Conservation (phyloP, 2,113 vertebrate species). For the Pogonocichla stellata region DNA sequence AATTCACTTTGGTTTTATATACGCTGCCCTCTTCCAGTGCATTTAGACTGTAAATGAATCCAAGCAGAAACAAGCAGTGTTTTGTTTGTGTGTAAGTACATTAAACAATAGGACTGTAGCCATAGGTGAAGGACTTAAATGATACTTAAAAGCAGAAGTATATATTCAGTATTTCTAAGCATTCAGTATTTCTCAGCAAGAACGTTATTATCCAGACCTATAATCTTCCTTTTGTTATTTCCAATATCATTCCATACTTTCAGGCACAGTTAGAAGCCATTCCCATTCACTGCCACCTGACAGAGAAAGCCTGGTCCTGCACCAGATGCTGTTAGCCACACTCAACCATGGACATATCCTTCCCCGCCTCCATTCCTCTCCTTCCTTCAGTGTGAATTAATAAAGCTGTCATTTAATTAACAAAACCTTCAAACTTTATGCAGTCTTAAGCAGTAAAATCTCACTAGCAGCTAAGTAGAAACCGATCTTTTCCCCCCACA, state of each 20-base stretch:
- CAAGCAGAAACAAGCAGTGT: not conserved
- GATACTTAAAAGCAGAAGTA: not conserved
- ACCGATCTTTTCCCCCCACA: accelerated
- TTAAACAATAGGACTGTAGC: accelerated
- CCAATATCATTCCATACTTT: not conserved
- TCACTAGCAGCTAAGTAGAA: not conserved
- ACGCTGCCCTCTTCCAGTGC: not conserved
- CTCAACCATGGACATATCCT: accelerated
- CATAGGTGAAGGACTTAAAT: not conserved
- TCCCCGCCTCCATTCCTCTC: not conserved
- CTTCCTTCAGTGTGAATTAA: not conserved
- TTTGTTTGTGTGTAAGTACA: not conserved
- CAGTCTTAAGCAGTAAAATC: not conserved
- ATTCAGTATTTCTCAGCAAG: not conserved
- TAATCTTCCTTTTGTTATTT: not conserved
- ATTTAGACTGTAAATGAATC: not conserved
- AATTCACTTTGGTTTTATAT: not conserved
- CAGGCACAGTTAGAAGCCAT: not conserved
- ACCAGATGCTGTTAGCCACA: not conserved
- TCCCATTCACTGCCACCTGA: accelerated
- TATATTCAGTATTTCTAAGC: not conserved
- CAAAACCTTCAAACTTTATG: not conserved
- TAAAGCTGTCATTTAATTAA: not conserved
- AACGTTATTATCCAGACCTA: not conserved
- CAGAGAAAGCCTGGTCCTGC: not conserved